These are phyloP conservation scores for Drosophila gunungcola DNA, from an alignment of 1,140 invertebrate species.

Conservation along the genomic window DNA sequence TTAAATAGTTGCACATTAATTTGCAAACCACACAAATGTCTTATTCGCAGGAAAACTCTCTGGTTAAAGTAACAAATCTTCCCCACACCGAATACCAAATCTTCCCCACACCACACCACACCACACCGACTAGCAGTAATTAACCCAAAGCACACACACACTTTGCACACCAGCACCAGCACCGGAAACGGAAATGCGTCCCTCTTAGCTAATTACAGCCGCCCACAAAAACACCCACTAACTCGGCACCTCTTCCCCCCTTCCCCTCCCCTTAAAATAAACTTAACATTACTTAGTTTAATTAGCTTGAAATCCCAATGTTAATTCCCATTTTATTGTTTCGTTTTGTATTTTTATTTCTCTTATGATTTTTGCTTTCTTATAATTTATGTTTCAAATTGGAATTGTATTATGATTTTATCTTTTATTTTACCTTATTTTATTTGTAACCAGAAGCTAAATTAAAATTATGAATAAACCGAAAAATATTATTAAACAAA, in stretches of 20 bases:
- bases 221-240: constrained; percentile 25
- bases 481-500: constrained; percentile 39
- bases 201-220: constrained; percentile 59
- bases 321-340: constrained; percentile 40
- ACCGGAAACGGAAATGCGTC: constrained; percentile 78
- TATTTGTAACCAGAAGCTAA: constrained; percentile 49
- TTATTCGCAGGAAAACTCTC: constrained; percentile 74
- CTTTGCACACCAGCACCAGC: constrained; percentile 36
- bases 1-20: constrained; percentile 66
- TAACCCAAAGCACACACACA: constrained; percentile 42
- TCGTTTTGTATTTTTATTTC: constrained; percentile 40
- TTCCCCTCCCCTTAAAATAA: constrained; percentile 10
- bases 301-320: constrained; percentile 65
- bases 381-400: constrained; percentile 57
- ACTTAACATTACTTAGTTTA: constrained; percentile 68
- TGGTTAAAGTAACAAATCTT: constrained; percentile 66
- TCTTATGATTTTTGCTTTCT: constrained; percentile 46
- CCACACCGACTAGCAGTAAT: constrained; percentile 24
- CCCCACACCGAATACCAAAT: constrained; percentile 39
- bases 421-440: constrained; percentile 49
- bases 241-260: constrained; percentile 9
- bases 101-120: constrained; percentile 17
- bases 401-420: constrained; percentile 51
- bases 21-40: constrained; percentile 55
- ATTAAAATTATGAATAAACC: constrained; percentile 73